These are phyloP conservation scores for Taeniopygia guttata DNA, from an alignment of 2,797 vertebrate genomes.

Conservation along the genomic window DNA sequence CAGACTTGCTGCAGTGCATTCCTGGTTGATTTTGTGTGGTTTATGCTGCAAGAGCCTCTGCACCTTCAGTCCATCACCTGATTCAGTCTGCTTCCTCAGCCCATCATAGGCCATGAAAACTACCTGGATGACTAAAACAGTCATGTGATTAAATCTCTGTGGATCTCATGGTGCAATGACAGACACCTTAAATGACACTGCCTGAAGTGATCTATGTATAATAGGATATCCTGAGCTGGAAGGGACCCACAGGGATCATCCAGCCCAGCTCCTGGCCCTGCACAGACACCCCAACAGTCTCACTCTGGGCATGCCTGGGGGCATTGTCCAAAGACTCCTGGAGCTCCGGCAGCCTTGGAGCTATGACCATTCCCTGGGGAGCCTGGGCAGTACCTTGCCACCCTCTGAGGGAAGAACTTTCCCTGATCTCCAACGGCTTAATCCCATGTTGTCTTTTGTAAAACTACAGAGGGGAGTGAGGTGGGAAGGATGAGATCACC, in stretches of 20 bases:
- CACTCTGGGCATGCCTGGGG: background rate
- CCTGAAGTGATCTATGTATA: background rate
- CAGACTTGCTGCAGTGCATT: background rate
- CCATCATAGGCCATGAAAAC: background rate
- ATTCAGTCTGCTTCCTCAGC: background rate
- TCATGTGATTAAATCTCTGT: background rate
- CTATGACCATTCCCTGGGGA: background rate
- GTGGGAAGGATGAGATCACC: background rate
- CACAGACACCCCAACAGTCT: background rate
- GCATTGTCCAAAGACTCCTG: fast-evolving
- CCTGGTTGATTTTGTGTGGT: background rate
- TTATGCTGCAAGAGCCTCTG: background rate
- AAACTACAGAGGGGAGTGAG: background rate
- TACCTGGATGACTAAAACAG: background rate
- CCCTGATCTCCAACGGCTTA: background rate
- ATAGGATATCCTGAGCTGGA: background rate
- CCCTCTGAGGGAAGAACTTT: background rate
- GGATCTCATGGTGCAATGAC: background rate
- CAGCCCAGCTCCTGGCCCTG: background rate
- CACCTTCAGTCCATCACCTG: background rate
- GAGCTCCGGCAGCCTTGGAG: background rate
- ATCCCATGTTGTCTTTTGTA: background rate
- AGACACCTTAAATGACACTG: background rate
- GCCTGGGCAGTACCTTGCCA: background rate
- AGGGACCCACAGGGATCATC: background rate